Evolutionary conservation across 2,797 vertebrate genomes (phyloP), one percentile per base, ranked within the genome.

Genomic region (Gorsachius magnificus): DNA sequence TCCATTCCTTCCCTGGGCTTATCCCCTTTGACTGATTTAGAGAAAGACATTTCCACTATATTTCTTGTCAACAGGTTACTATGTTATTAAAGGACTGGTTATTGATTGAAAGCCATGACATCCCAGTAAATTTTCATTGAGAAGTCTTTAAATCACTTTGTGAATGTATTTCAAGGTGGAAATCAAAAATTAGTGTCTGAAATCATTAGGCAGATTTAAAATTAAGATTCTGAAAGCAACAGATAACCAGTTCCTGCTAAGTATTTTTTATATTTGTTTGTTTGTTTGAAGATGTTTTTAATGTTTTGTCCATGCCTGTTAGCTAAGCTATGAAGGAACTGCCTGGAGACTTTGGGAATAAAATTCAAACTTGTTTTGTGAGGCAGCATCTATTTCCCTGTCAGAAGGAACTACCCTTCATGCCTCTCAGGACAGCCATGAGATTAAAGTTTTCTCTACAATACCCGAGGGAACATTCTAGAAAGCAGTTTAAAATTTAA

Each of bases 361-460:
- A 90, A 96, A 95, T 79, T 83, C 83, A 83, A 90, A 90, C 88
- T 94, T 77, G 31, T 81, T 95, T 81, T 96, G 94, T 92, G 91
- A 95, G 83, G 46, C 66, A 82, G 89, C 83, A 96, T 95, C 83
- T 86, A 94, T 95, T 96, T 96, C 51, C 64, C 36, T 90, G 88
- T 77, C 95, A 95, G 84, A 87, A 93, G n/a, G 17, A 94, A 70
- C 38, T 68, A 75, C 71, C 35, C 87, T 96, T 92, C 94, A 82
- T 93, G 91, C 58, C 70, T 90, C 70, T 84, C 87, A 51, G 35
- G 76, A 70, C 70, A 82, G 69, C 48, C 70, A 38, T 68, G 93
- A 97, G 92, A 97, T 95, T 95, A 91, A 95, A 93, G 85, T 96
- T 95, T 91, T 92, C 61, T 66, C 60, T 94, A 83, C 64, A 90